Evolutionary conservation across 1,140 invertebrate species (phyloP).

Genomic region (Wiebesia pumilae): DNA sequence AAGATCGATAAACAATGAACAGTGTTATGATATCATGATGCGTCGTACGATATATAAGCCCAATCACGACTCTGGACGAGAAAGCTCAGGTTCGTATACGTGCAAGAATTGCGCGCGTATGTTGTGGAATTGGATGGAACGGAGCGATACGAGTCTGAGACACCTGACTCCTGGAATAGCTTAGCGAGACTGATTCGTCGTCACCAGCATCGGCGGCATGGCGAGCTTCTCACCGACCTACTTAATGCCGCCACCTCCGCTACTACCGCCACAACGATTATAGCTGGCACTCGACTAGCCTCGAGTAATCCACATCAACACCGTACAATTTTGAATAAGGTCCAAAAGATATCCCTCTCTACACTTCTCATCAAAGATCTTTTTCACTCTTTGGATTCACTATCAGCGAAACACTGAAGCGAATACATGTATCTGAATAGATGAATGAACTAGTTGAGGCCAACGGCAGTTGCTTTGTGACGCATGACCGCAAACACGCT

Average conservation of each 20-base stretch:
- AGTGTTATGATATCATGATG: neutral
- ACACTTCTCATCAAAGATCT: neutral
- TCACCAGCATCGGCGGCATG: constrained; percentile 52
- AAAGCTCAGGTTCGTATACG: neutral
- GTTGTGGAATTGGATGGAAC: neutral
- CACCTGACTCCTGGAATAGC: constrained; percentile 74
- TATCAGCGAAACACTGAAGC: neutral
- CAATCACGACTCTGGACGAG: neutral
- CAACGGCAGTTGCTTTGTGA: neutral
- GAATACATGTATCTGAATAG: neutral
- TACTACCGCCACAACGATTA: neutral
- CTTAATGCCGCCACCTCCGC: constrained; percentile 54
- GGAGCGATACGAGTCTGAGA: constrained; percentile 8
- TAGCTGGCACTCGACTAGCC: neutral
- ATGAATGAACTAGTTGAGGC: constrained; percentile 1
- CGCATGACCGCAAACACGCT: neutral
- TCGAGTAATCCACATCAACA: neutral
- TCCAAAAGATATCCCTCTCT: neutral
- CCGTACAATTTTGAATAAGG: neutral
- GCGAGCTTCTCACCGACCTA: constrained; percentile 70
- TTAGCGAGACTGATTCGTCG: constrained; percentile 71
- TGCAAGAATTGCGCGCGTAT: neutral
- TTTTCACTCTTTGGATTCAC: neutral
- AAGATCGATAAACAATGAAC: neutral
- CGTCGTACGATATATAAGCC: neutral